Conservation (phyloP, 1,140 invertebrate species). For the Tetramorium alpestre region DNA sequence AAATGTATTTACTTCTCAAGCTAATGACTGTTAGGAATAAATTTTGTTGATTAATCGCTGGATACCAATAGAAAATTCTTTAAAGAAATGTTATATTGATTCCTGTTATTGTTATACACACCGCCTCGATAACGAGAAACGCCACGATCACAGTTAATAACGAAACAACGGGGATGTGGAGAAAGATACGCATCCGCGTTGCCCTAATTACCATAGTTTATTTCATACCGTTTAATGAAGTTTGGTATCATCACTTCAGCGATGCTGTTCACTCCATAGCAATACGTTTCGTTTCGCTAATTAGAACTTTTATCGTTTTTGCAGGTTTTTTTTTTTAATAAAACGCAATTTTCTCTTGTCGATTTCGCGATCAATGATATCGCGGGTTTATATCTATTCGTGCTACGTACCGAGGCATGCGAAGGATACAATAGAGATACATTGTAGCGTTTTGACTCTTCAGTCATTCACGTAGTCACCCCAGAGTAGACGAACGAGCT, state of each 20-base stretch:
- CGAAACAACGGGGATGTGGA: neutral
- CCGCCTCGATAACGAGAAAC: neutral
- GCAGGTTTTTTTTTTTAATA: neutral
- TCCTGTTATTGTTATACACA: neutral
- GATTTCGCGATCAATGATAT: neutral
- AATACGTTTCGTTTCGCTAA: neutral
- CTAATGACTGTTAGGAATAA: neutral
- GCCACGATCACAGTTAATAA: neutral
- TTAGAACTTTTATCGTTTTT: neutral
- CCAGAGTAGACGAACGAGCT: slow-evolving; percentile 42
- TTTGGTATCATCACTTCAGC: neutral
- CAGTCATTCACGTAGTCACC: slow-evolving; percentile 46
- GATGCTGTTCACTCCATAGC: neutral
- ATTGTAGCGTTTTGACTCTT: slow-evolving; percentile 46
- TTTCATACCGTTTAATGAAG: neutral
- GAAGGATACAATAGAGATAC: slow-evolving; percentile 21
- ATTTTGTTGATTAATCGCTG: neutral
- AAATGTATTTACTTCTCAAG: neutral
- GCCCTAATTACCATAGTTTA: neutral
- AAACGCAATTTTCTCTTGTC: neutral
- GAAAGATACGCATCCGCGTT: neutral
- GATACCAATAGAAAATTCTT: neutral
- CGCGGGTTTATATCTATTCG: neutral
- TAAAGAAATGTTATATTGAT: neutral
- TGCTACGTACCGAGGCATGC: neutral